A percentile compares a stretch with the other conserved stretches of the same genome.
These are phyloP conservation scores for Actinernus sp. DNA, from an alignment of 92 coral and sea anemone genomes.

Conservation along the genomic window DNA sequence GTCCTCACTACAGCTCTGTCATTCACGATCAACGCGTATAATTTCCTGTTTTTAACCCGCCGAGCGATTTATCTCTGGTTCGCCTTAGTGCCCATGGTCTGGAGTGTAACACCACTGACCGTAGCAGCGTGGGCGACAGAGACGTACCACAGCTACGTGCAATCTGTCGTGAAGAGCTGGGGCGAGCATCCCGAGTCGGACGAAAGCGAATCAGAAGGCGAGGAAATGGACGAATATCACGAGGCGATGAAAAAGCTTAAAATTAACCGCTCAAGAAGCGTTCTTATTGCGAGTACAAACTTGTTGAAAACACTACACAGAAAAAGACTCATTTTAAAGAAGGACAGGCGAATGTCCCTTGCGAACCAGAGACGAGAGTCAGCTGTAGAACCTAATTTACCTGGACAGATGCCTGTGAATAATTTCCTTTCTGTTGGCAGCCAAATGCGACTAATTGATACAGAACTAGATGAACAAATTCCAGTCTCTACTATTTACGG, in stretches of 20 bases:
- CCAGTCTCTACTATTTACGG: background rate
- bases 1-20: constrained; percentile 92
- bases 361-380: constrained; percentile 71
- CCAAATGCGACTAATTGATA: background rate
- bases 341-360: constrained; percentile 73
- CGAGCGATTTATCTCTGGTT: constrained; percentile 93
- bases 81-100: constrained; percentile 87
- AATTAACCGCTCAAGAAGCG: constrained; percentile 79
- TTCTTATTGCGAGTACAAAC: constrained; percentile 87
- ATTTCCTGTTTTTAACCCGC: constrained; percentile 85
- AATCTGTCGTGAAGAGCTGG: constrained; percentile 92
- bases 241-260: constrained; percentile 85
- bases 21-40: constrained; percentile 93
- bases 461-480: background rate
- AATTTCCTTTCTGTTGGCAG: background rate
- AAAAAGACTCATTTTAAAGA: constrained; percentile 78
- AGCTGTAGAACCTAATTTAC: constrained; percentile 18
- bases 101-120: constrained; percentile 94
- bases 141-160: constrained; percentile 86
- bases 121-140: constrained; percentile 99
- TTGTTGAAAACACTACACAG: constrained; percentile 69
- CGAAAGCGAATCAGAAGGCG: constrained; percentile 89
- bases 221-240: constrained; percentile 91
- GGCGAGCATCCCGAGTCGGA: constrained; percentile 96
- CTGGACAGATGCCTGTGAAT: constrained; percentile 1